Base-by-base conservation (phyloP, 2,113 vertebrate genomes). In the Passer domesticus region DNA sequence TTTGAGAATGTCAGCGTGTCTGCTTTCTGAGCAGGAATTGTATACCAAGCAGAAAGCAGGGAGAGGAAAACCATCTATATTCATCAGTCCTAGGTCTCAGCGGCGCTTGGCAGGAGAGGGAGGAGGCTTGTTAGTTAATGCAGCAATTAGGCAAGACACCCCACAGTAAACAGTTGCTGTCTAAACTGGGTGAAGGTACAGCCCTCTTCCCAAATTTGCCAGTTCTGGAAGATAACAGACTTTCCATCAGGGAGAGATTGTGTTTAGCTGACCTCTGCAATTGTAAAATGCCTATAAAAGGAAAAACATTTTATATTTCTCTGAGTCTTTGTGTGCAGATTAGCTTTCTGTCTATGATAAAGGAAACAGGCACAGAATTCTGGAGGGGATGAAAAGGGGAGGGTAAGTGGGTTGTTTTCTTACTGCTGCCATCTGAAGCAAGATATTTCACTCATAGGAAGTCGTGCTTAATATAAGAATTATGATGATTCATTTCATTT, bases 271-370 rank as follows among this genome's bases (percentile, higher is more conserved):
- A 81, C 33, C n/a, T 94, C 64, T 90, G 31, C 49, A 81, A 49
- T 49, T 64, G 68, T 77, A 78, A 83, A 88, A 96, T 93, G 87
- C n/a, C 94, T 83, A 93, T 94, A 96, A 93, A 97, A 95, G 93
- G 95, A 80, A 93, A 95, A 90, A 35, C 2, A 17, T 44, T 59
- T 85, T 86, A 15, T 52, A 72, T 92, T 92, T 93, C 80, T 91
- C 59, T 18, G 33, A 56, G 68, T 67, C 83, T 88, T 59, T 74
- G n/a, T 87, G 35, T 58, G 44, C 49, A 87, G 60, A 64, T 27
- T 41, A 88, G 31, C 10, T 83, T 21, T 55, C 86, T 73, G 43
- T n/a, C 44, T 83, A 50, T 63, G 43, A n/a, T 92, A 80, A 95
- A 84, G 17, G 14, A 83, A 94, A 60, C 22, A 67, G 50, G 17